These are phyloP conservation scores for Bos indicus DNA, from an alignment of 2,113 vertebrate species.

Conservation along the genomic window DNA sequence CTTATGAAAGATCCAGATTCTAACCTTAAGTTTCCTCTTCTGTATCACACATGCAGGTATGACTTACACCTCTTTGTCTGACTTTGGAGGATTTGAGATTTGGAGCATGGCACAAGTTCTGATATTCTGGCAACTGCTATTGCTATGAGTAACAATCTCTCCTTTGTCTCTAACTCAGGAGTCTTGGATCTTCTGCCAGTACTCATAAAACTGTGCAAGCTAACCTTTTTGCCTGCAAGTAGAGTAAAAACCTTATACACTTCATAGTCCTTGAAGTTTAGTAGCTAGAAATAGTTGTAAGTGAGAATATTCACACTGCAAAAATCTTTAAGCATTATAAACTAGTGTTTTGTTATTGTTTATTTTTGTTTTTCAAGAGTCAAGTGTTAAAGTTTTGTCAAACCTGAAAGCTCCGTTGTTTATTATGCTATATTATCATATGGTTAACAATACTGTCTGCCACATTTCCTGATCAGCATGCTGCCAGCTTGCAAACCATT, in stretches of 20 bases:
- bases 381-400: not conserved
- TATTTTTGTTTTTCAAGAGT: not conserved
- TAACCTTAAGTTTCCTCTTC: not conserved
- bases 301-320: not conserved
- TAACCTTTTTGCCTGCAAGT: not conserved
- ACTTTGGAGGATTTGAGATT: not conserved
- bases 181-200: not conserved
- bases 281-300: not conserved
- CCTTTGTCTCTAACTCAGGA: not conserved
- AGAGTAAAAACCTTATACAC: not conserved
- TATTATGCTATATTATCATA: not conserved
- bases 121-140: not conserved
- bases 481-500: not conserved
- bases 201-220: not conserved
- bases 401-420: not conserved
- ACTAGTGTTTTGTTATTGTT: not conserved
- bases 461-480: not conserved
- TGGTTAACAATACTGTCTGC: not conserved
- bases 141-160: not conserved
- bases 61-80: not conserved
- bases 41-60: not conserved
- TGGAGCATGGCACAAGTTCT: not conserved
- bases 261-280: not conserved
- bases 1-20: not conserved
- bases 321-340: not conserved